phyloP scores from a whole-genome alignment of 2,888 invertebrate genomes.

The Epistrophe grossulariae region DNA sequence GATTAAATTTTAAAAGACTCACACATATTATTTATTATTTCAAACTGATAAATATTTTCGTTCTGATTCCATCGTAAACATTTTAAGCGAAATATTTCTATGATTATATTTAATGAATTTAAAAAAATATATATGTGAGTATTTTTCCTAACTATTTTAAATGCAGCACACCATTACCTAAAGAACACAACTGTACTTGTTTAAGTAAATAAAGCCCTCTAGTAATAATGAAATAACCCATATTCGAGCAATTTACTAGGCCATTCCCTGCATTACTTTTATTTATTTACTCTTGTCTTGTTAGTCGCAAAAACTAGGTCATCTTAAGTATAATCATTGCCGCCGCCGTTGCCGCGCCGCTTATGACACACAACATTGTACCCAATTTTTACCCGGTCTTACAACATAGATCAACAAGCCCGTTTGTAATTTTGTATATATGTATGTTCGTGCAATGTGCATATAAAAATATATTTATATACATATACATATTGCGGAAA shows the following conservation, averaged over 20 bases:
- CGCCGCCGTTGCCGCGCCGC: slow-evolving; percentile 42
- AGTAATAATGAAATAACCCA: slow-evolving; percentile 60
- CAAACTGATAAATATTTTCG: too few relatives aligned
- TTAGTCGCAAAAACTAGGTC: slow-evolving; percentile 77
- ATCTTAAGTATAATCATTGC: slow-evolving; percentile 69
- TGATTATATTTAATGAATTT: too few relatives aligned
- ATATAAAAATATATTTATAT: neutral
- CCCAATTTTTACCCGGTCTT: slow-evolving; percentile 77
- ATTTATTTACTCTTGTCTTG: slow-evolving; percentile 26
- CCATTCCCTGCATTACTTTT: slow-evolving; percentile 68
- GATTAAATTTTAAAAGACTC: too few relatives aligned
- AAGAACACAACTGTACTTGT: slow-evolving; percentile 67
- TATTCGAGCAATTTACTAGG: slow-evolving; percentile 61
- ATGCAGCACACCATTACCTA: neutral
- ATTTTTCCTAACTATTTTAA: neutral
- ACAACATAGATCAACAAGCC: slow-evolving; percentile 67
- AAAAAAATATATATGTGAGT: too few relatives aligned
- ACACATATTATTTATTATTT: too few relatives aligned
- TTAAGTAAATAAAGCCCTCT: slow-evolving; percentile 29
- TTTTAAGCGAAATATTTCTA: too few relatives aligned
- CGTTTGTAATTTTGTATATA: neutral
- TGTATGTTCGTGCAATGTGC: neutral
- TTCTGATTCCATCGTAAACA: too few relatives aligned
- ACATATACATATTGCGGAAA: slow-evolving; percentile 4
- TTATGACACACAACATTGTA: slow-evolving; percentile 27